Evolutionary conservation across 2,797 vertebrate species (phyloP), one percentile per base, ranked within the genome.

Genomic region (Geotria australis): DNA sequence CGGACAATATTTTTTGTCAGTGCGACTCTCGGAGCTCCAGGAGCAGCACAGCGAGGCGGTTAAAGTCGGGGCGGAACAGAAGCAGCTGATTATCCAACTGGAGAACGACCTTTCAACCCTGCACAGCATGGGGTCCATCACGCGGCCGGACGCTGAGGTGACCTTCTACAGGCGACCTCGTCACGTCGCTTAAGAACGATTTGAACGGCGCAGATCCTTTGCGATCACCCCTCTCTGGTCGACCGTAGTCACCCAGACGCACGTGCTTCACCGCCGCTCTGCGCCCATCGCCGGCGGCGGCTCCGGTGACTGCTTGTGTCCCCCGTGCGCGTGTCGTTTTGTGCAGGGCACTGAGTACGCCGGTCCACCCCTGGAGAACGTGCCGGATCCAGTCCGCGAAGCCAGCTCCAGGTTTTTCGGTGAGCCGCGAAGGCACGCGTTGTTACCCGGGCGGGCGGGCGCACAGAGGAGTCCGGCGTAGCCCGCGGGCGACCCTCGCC

Each of bases 91-190:
- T 7, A 65, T 79, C 62, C 81, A 77, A 61, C 73, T 96, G 72
- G 89, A 96, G 67, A 81, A 83, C 0, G 89, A 96, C 72, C 78
- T 96, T 58, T 84, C 82, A 76, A 91, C 81, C 68, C 69, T 96
- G 63, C 86, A 86, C 65, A 66, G 75, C 60, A 71, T 86, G 73
- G 66, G 79, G 2, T 65, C 77, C 1, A 46, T 79, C 63, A 68
- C 66, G 0, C 79, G 88, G 9, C 86, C 85, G 0, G 80, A 85
- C 0, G 79, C 85, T 0, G 89, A 96, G 77, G 79, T 81, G 66
- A 38, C 24, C 5, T 38, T 38, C 24, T 38, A 38, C 24, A 38
- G 24, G 38, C 24, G 24, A 38, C 24, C 24, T 38, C 2, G 24
- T 38, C 24, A 5, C 24, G 24, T 38, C 24, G 5, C 24, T 38